Base-by-base conservation (phyloP, 2,888 invertebrate genomes). In the Euzetes globulus region DNA sequence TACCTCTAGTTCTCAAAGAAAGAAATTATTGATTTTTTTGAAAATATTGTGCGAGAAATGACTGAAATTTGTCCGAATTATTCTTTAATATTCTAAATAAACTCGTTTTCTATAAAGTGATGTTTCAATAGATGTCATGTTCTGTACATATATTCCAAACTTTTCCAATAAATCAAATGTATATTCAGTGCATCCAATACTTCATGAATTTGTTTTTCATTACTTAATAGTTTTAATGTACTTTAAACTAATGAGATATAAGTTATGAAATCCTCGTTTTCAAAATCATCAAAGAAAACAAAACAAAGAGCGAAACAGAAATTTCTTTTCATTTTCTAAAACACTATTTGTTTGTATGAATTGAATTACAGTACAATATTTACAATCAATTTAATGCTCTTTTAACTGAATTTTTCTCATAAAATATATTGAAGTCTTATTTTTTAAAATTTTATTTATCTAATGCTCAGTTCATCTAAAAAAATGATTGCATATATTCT, bases 311-410 rank as follows among this genome's bases (percentile, higher is more conserved):
- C 7, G 41, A 11, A 11, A 41, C 7, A 41, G 7, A 13, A 58
- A 58, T 7, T 22, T 58, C 19, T 29, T 65, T 15, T 19, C 22
- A 17, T 33, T 15, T n/a, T 33, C 70, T 70, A 70, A 70, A 70
- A 70, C 22, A 4, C n/a, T 19, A 9, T 22, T 22, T 47, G 45
- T 65, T 65, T 65, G 22, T 47, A 45, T 70, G 5, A 41, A 41
- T 60, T 45, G 9, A 47, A 17, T 47, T 45, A 25, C 15, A 68
- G 22, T 68, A 68, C 68, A 70, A 47, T 70, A 70, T 70, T 70
- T 70, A 70, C 70, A 70, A 47, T 47, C 25, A 47, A 70, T 70
- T 47, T 47, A 70, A 70, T 70, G 45, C 47, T 65, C 37, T 65
- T 58, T 37, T 65, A 65, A 29, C 17, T 19, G 37, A 37, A n/a